Conservation (phyloP, 2,888 invertebrate species). For the Acronicta alni region DNA sequence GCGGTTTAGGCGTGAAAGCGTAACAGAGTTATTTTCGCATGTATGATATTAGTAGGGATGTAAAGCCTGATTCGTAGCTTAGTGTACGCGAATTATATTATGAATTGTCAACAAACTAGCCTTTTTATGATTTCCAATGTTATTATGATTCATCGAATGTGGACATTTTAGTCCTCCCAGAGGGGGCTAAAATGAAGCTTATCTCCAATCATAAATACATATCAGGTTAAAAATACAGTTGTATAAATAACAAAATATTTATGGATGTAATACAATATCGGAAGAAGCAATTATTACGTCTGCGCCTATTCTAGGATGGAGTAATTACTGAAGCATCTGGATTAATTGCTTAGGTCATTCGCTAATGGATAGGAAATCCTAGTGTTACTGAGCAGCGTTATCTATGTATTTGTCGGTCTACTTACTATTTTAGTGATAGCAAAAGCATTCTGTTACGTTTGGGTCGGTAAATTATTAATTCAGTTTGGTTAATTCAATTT, state of each 20-base stretch:
- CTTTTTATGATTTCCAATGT: too few relatives aligned
- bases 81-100: too few relatives aligned
- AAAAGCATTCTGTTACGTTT: background rate
- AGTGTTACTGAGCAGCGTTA: constrained; percentile 25
- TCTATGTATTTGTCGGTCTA: constrained; percentile 23
- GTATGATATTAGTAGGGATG: too few relatives aligned
- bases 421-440: constrained; percentile 16
- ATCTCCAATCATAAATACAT: background rate
- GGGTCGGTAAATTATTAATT: too few relatives aligned
- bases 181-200: too few relatives aligned
- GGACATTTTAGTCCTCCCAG: too few relatives aligned
- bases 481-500: too few relatives aligned
- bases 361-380: constrained; percentile 44
- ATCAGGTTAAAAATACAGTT: background rate
- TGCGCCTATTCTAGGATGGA: constrained; percentile 3
- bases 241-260: background rate
- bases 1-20: too few relatives aligned
- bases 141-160: too few relatives aligned
- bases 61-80: too few relatives aligned
- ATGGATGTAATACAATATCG: background rate
- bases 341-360: constrained; percentile 32
- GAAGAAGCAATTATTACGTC: background rate
- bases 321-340: constrained; percentile 16
- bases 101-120: too few relatives aligned
- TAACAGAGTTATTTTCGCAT: too few relatives aligned